These are phyloP conservation scores for Sprattus sprattus DNA, from an alignment of 2,113 vertebrate species.

Conservation along the genomic window DNA sequence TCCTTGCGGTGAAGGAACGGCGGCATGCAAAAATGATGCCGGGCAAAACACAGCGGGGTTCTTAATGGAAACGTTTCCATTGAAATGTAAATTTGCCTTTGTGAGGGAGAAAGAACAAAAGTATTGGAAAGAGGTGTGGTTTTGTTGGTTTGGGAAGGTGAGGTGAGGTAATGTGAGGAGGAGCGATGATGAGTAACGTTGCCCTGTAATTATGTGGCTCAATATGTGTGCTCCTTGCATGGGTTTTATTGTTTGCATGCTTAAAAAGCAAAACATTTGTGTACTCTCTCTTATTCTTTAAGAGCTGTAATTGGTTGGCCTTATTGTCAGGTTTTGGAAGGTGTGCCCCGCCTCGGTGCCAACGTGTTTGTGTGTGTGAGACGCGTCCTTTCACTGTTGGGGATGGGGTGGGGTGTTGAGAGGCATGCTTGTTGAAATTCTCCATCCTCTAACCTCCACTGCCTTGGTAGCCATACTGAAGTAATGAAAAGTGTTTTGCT, in stretches of 20 bases:
- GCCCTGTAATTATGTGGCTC: not conserved
- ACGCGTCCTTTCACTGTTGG: not conserved
- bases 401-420: not conserved
- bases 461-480: too few relatives aligned
- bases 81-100: slow-evolving; percentile 3
- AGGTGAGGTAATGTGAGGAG: not conserved
- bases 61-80: not conserved
- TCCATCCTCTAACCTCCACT: not conserved
- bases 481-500: not conserved
- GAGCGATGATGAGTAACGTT: not conserved
- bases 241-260: slow-evolving; percentile 2
- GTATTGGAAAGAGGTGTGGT: too few relatives aligned
- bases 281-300: not conserved
- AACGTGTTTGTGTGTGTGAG: not conserved
- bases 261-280: not conserved
- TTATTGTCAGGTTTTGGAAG: not conserved
- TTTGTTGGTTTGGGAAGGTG: not conserved
- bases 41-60: not conserved
- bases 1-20: not conserved
- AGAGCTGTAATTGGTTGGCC: not conserved
- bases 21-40: not conserved
- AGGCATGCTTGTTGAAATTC: not conserved
- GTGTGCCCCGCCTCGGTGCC: not conserved
- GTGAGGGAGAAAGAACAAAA: not conserved
- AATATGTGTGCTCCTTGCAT: not conserved